Base-by-base conservation (phyloP, 2,113 vertebrate genomes). In the Microtus pennsylvanicus region DNA sequence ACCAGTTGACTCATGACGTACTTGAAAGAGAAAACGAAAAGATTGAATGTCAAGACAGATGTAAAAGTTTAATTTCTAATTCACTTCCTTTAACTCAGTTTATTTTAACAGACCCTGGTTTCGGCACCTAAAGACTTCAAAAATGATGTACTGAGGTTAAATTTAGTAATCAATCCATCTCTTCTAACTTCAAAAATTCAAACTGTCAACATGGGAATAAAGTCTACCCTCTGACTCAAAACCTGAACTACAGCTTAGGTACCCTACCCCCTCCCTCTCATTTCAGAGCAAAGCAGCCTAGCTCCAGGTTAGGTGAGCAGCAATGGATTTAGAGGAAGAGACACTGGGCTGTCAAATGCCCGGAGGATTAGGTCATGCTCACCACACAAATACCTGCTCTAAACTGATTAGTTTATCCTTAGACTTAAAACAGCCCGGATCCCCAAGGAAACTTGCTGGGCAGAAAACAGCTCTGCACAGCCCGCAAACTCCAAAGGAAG, bases 261-360 rank as follows among this genome's bases (percentile, higher is more conserved):
- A 69, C 58, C 55, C 30, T 12, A 69, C 58, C 55, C 30, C 5
- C n/a, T 83, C 85, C 95, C 81, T 90, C 91, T 33, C 70, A 38
- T 26, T 86, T 89, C 74, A 63, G 81, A 94, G 78, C 75, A 89
- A 76, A 67, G 77, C 77, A 69, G 75, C 33, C 89, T 42, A 45
- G 58, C 42, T 30, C 72, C 70, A 61, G 72, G 72, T 63, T 10
- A 58, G 63, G 45, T 19, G 63, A 93, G 16, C 17, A 72, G 35
- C 70, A 12, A 30, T 26, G 69, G 63, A 78, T 67, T 42, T 1
- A 88, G 89, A 76, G 47, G 47, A 63, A 42, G 21, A 95, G 58
- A 81, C 89, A 42, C 6, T 90, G 50, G 35, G 67, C 72, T 97
- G 92, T 65, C 94, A 97, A 75, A 95, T 94, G 89, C 91, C 93